phyloP scores from a whole-genome alignment of 2,113 vertebrate genomes.

The Cynocephalus volans region DNA sequence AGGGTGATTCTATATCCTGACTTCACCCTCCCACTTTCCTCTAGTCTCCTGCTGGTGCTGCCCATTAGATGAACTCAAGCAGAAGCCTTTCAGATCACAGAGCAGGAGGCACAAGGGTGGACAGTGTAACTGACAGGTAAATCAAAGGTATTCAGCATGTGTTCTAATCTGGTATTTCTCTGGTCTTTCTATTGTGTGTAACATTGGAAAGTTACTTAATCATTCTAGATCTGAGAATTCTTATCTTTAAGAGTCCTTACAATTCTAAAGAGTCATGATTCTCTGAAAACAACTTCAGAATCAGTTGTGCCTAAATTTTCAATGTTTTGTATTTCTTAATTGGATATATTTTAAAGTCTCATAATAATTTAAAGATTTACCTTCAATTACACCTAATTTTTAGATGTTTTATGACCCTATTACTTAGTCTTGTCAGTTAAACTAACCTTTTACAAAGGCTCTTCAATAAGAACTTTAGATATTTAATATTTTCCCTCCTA shows the following conservation, averaged over 20 bases:
- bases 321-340: background rate
- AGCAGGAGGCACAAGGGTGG: background rate
- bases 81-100: background rate
- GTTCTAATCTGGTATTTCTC: background rate
- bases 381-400: slow-evolving; percentile 25
- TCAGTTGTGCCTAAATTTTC: background rate
- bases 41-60: background rate
- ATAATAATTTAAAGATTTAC: slow-evolving; percentile 20
- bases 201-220: background rate
- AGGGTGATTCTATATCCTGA: background rate
- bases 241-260: background rate
- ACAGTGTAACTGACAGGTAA: background rate
- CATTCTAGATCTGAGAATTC: background rate
- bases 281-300: background rate
- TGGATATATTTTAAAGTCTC: background rate
- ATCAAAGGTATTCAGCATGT: background rate
- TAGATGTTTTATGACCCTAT: background rate
- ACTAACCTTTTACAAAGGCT: background rate
- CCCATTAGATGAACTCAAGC: background rate
- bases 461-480: background rate
- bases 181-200: background rate
- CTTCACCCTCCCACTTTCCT: background rate
- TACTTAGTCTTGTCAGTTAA: slow-evolving; percentile 53
- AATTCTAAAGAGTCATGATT: background rate
- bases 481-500: slow-evolving; percentile 30